Base-by-base conservation (phyloP, 1,140 invertebrate genomes). In the Polypedilum pembai region DNA sequence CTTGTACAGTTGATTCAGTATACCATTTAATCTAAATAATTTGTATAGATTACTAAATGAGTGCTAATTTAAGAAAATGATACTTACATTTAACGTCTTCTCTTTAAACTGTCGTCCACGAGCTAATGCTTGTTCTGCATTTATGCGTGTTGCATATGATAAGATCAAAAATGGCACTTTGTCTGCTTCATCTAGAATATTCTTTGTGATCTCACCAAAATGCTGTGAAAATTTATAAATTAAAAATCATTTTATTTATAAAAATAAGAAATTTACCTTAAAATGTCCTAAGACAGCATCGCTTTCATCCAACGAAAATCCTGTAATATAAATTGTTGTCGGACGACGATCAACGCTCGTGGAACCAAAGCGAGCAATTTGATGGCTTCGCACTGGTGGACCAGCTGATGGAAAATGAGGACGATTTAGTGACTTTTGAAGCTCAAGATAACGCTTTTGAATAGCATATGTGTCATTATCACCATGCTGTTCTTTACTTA, bases 191-290 rank as follows among this genome's bases (percentile, higher is more conserved):
- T 82, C 81, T 20, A 82, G 77, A 75, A 81, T 80, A 74, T 82
- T 81, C 66, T 82, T 82, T 7, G 78, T 81, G 74, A 82, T 81
- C 76, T 82, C 81, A 69, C 81, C 81, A 74, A 82, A 82, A 77
- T 81, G 77, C 81, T 82, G 63, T 18, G 73, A 75, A 41, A 40
- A 41, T 8, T 41, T 41, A 41, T 73, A n/a, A 40, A 40, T 40
- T 73, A 73, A n/a, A 15, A 40, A 40, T 0, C 73, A 18, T 0
- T 41, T 41, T 10, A 7, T n/a, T n/a, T n/a, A n/a, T n/a, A 33
- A 56, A 15, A 17, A 18, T 7, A 3, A 66, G n/a, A 21, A 69
- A 20, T 20, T 20, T 18, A 15, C 24, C 21, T 82, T 82, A 72
- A 82, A 82, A 76, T 82, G 81, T 5, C 81, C 81, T 69, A 82